Evolutionary conservation across 1,140 invertebrate species (phyloP).

Genomic region (Camponotus floridanus): DNA sequence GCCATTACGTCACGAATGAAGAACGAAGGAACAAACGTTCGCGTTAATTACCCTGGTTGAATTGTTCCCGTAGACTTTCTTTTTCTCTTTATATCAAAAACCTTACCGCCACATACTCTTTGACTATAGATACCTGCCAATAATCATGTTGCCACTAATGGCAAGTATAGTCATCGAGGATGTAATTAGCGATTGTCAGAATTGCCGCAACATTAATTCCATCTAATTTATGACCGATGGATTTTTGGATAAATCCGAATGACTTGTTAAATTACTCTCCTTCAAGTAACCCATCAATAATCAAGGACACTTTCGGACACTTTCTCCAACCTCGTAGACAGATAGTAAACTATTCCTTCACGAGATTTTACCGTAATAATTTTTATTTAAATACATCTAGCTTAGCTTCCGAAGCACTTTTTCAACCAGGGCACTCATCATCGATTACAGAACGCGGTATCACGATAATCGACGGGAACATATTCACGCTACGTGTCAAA

Average conservation of each 20-base stretch:
- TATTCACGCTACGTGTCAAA: slow-evolving; percentile 6
- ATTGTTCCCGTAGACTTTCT: slow-evolving; percentile 23
- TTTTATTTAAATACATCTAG: neutral
- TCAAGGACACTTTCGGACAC: neutral
- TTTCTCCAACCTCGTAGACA: neutral
- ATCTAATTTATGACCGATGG: neutral
- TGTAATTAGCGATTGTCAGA: slow-evolving; percentile 36
- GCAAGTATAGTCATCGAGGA: neutral
- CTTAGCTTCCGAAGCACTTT: neutral
- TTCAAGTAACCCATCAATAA: neutral
- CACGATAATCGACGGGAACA: neutral
- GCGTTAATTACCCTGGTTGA: slow-evolving; percentile 34
- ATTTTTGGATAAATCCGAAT: neutral
- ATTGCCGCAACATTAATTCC: slow-evolving; percentile 3
- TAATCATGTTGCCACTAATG: neutral
- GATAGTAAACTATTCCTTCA: slow-evolving; percentile 12
- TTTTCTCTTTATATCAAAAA: neutral
- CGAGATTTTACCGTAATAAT: neutral
- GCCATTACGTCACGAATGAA: neutral
- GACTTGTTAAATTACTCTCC: neutral
- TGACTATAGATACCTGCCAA: neutral
- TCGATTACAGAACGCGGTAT: slow-evolving; percentile 1
- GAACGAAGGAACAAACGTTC: neutral
- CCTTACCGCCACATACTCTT: neutral
- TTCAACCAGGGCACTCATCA: slow-evolving; percentile 30